A percentile compares a stretch with the other conserved stretches of the same genome.
phyloP scores from a whole-genome alignment of 2,113 vertebrate species.

The Xenus cinereus region DNA sequence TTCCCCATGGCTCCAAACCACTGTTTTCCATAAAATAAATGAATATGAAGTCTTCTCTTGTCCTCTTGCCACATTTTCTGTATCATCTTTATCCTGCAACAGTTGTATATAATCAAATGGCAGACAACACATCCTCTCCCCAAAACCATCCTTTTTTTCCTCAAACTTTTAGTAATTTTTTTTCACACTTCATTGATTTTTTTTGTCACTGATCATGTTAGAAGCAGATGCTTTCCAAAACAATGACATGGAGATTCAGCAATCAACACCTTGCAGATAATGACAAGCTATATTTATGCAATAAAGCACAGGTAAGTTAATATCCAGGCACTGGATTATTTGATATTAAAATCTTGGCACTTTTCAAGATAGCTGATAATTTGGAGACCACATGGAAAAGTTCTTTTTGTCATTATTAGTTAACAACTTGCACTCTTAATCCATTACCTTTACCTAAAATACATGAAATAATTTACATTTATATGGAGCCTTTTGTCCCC shows the following conservation, averaged over 20 bases:
- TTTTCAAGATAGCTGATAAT: neutral
- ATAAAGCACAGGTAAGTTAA: neutral
- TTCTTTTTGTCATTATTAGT: neutral
- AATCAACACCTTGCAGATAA: slow-evolving; percentile 29
- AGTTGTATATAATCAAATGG: slow-evolving; percentile 31
- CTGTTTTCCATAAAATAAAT: slow-evolving; percentile 55
- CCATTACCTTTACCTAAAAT: neutral
- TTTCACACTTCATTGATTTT: neutral
- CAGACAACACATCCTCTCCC: slow-evolving; percentile 9
- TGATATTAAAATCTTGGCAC: neutral
- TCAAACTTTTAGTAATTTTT: slow-evolving; percentile 16
- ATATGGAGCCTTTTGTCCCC: neutral
- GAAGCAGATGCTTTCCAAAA: slow-evolving; percentile 49
- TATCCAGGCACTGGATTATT: neutral
- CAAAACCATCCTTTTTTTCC: slow-evolving; percentile 12
- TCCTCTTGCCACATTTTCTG: slow-evolving; percentile 60
- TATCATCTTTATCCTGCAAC: slow-evolving; percentile 38
- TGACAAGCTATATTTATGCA: neutral
- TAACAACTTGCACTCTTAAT: neutral
- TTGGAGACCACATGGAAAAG: neutral
- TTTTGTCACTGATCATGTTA: neutral
- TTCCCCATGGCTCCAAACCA: slow-evolving; percentile 53
- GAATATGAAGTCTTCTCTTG: slow-evolving; percentile 53
- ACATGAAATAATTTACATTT: neutral
- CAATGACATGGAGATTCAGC: slow-evolving; percentile 37